Percentiles rank a stretch among this genome's conserved stretches.
Conservation (phyloP, 2,888 invertebrate species). For the Sminthurides aquaticus region DNA sequence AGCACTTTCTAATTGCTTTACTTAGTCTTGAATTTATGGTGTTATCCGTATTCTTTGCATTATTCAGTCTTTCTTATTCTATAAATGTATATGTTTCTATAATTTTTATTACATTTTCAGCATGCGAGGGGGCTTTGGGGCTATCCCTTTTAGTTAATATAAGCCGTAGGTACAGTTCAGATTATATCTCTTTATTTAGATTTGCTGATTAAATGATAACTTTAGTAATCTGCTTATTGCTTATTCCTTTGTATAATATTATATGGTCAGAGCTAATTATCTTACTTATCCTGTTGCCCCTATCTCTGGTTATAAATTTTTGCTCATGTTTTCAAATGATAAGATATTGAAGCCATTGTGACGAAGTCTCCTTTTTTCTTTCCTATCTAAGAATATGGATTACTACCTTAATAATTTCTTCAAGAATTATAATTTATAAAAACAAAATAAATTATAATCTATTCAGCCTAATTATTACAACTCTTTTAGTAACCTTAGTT, state of each 20-base stretch:
- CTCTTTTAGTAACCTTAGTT: constrained; percentile 53
- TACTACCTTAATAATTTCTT: not conserved
- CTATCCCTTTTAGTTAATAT: not conserved
- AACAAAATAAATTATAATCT: not conserved
- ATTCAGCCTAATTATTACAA: constrained; percentile 47
- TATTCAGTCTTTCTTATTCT: not conserved
- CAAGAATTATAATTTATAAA: not conserved
- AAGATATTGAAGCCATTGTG: too few relatives aligned
- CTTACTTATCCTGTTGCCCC: too few relatives aligned
- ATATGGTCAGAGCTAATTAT: too few relatives aligned
- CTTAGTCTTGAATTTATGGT: not conserved
- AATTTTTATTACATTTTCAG: constrained; percentile 3
- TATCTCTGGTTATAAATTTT: too few relatives aligned
- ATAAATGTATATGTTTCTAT: not conserved
- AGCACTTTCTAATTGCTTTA: constrained; percentile 1
- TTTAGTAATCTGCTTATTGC: too few relatives aligned
- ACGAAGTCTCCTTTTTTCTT: not conserved
- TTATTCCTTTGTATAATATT: too few relatives aligned
- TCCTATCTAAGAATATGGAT: not conserved
- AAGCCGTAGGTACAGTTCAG: not conserved
- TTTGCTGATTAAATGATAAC: not conserved
- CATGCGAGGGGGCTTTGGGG: constrained; percentile 10
- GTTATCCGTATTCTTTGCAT: not conserved
- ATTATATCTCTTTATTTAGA: constrained; percentile 7
- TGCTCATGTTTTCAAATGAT: too few relatives aligned